Conservation (phyloP, 2,888 invertebrate species). For the Cryptus armator region DNA sequence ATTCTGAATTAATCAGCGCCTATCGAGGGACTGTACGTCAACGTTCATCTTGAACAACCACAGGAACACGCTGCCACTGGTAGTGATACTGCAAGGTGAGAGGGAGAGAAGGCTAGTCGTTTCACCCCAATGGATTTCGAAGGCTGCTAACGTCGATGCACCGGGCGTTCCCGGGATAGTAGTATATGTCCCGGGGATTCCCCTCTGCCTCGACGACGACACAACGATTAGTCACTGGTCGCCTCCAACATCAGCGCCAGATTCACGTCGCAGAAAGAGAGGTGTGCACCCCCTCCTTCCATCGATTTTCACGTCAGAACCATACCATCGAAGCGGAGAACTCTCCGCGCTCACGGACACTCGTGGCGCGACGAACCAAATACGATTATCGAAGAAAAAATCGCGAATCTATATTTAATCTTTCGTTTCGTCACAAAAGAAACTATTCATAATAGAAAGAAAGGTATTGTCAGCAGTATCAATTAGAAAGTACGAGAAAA, state of each 20-base stretch:
- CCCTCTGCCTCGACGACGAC: slow-evolving; percentile 11
- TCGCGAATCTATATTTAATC: neutral
- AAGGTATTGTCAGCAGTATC: neutral
- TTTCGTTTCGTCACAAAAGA: too few species aligned
- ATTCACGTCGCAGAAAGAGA: slow-evolving; percentile 43
- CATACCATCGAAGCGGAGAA: slow-evolving; percentile 5
- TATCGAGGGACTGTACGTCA: slow-evolving; percentile 21
- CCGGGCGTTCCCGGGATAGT: slow-evolving; percentile 16
- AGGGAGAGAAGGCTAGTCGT: slow-evolving; percentile 20
- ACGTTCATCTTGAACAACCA: slow-evolving; percentile 44
- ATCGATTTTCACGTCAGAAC: slow-evolving; percentile 53
- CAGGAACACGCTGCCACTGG: slow-evolving; percentile 15
- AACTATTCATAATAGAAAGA: neutral
- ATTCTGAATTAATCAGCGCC: slow-evolving; percentile 42
- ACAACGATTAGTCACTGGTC: slow-evolving; percentile 57
- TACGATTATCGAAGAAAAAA: slow-evolving; percentile 14
- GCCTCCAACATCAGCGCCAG: slow-evolving; percentile 52
- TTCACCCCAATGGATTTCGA: slow-evolving; percentile 32
- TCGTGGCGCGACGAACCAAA: slow-evolving; percentile 13
- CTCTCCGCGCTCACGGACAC: neutral
- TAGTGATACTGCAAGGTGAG: neutral
- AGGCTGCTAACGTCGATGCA: slow-evolving; percentile 39
- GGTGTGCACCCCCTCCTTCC: slow-evolving; percentile 33
- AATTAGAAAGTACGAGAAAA: neutral
- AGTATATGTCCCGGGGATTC: slow-evolving; percentile 25